Percentiles rank a stretch among this genome's conserved stretches.
phyloP scores from a whole-genome alignment of 2,113 vertebrate species.

The Mesembrinibis cayennensis region DNA sequence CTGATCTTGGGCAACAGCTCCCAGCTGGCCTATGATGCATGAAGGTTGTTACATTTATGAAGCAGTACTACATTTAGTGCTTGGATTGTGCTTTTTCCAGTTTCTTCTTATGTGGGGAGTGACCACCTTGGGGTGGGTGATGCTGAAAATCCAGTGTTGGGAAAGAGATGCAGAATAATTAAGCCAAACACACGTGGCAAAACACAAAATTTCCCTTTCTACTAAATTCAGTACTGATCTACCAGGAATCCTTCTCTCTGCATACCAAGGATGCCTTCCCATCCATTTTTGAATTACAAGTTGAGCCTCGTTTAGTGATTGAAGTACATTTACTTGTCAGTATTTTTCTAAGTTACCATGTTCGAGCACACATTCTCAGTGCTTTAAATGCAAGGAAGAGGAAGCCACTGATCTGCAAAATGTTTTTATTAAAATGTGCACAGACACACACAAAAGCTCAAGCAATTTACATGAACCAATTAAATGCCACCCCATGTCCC shows the following conservation, averaged over 20 bases:
- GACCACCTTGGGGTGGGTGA: rapidly evolving
- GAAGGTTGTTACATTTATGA: not conserved
- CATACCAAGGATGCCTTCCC: not conserved
- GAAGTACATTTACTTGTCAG: not conserved
- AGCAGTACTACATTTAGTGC: not conserved
- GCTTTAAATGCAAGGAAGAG: not conserved
- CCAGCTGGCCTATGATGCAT: not conserved
- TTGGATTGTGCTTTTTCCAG: not conserved
- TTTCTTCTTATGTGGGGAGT: not conserved
- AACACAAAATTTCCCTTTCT: not conserved
- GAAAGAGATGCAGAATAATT: not conserved
- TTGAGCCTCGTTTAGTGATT: not conserved
- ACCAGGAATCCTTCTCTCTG: not conserved
- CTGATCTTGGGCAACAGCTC: not conserved
- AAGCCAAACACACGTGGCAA: not conserved
- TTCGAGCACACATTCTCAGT: not conserved
- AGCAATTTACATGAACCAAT: not conserved
- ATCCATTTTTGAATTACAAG: not conserved
- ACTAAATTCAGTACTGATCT: not conserved
- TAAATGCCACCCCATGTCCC: not conserved
- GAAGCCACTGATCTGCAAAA: not conserved
- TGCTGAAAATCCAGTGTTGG: not conserved
- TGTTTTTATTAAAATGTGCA: not conserved
- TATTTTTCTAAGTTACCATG: not conserved
- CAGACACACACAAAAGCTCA: not conserved